Evolutionary conservation across 2,888 invertebrate genomes (phyloP), one percentile per base, ranked within the genome.

Genomic region (Thereva nobilitata): DNA sequence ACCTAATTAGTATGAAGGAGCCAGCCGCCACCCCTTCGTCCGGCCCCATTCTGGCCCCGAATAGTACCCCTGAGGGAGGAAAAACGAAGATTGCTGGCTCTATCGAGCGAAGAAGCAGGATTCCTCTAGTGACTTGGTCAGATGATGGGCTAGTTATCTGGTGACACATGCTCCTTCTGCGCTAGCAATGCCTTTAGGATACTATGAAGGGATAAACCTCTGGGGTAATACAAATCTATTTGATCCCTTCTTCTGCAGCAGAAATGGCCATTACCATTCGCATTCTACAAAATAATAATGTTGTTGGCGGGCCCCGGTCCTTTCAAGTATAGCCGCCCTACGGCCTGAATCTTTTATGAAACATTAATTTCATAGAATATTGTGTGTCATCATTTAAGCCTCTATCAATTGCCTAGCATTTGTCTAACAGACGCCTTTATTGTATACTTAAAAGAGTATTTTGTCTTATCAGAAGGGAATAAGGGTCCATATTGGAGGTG

Each of bases 341-440:
- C 35, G 40, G 61, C 49, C 23, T 12, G 50, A 61, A 61, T 61
- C 61, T 50, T 61, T 61, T 61, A 61, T 61, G 61, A 61, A 61
- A 61, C 61, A 61, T 61, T 61, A 61, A 61, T 50, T 61, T 61
- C 50, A 6, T 23, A 9, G 40, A 50, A 61, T 41, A 61, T 61
- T 23, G 23, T 61, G 34, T 50, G 50, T 40, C 50, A 50, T 49
- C 61, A 53, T 53, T 44, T 49, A 49, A 41, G 35, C 40, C 50
- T 23, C 23, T 23, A 23, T 23, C 23, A 23, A 23, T 23, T 23
- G 23, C 23, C 23, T 2, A 23, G 23, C 23, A 23, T 23, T 23
- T 23, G 23, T 23, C 23, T 23, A 23, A 23, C 23, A 23, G 23
- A 23, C 23, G 23, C 23, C 23, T 23, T 23, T 23, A 23, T 23